phyloP scores from a whole-genome alignment of 2,797 vertebrate species.

The Simalia tracyae region DNA sequence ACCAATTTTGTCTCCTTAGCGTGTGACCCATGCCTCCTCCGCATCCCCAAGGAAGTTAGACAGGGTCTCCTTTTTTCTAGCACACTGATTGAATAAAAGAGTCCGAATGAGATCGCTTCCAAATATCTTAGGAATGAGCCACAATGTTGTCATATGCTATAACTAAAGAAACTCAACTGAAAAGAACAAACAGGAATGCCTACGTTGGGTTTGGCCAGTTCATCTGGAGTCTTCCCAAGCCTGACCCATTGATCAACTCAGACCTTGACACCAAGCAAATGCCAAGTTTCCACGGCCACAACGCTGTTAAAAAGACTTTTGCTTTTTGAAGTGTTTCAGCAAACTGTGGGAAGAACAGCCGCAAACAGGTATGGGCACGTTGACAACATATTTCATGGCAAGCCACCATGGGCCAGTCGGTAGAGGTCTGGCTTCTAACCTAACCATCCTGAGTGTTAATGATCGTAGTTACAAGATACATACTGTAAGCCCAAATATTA shows the following conservation, averaged over 20 bases:
- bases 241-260: neutral
- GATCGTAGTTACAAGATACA: neutral
- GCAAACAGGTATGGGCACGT: neutral
- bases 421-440: neutral
- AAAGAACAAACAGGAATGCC: neutral
- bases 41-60: neutral
- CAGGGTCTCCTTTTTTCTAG: constrained; percentile 1
- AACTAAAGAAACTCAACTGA: neutral
- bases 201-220: neutral
- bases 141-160: fast-evolving
- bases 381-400: too few species aligned
- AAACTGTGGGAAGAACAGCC: neutral
- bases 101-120: fast-evolving
- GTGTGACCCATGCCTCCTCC: neutral
- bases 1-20: neutral
- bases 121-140: neutral
- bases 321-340: neutral
- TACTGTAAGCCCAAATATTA: neutral
- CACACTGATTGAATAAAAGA: neutral
- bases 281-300: neutral
- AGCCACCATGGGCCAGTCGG: neutral
- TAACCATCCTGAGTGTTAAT: neutral
- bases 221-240: neutral
- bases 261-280: neutral
- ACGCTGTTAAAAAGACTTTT: neutral